Base-by-base conservation (phyloP, 2,888 invertebrate species). In the Elegia similella region DNA sequence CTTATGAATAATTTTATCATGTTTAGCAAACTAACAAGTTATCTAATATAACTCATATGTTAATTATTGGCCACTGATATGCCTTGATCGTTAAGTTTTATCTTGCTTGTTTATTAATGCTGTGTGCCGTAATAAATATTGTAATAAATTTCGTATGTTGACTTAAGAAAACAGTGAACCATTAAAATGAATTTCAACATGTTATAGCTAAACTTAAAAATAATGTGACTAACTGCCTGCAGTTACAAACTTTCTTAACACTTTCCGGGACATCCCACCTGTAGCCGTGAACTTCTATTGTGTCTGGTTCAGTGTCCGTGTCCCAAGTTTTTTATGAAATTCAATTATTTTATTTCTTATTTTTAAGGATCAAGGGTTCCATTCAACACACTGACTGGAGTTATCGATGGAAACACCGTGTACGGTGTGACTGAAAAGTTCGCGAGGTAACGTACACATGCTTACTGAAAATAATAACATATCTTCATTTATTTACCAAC, bases 391-490 rank as follows among this genome's bases (percentile, higher is more conserved):
- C 87, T 98, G 34, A 97, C 98, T 2, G 96, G 96, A 30, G 95
- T 95, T 17, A 92, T 98, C 42, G 98, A 98, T 83, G 98, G 95
- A 53, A 97, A 97, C 77, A 98, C 97, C 1, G 95, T 98, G 1
- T 98, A 98, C 73, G 98, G 98, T 47, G 95, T 96, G 6, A 95
- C 94, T 55, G 97, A 97, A 74, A 93, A 94, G 68, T 96, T 96
- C 76, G 92, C 96, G 42, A 95, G 95, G 95, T 95, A 82, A 73
- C 59, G 43, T 54, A 52, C 52, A 32, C 2, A 34, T 38, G 34
- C 34, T 12, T 38, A n/a, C 5, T 8, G 1, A 38, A 23, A 23
- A 23, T 23, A 0, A n/a, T 12, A n/a, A 38, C 5, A n/a, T 38
- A 34, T 8, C 10, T 34, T n/a, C 10, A 38, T 6, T 8, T n/a